These are phyloP conservation scores for Struthio camelus DNA, from an alignment of 2,113 vertebrate species.

Conservation along the genomic window DNA sequence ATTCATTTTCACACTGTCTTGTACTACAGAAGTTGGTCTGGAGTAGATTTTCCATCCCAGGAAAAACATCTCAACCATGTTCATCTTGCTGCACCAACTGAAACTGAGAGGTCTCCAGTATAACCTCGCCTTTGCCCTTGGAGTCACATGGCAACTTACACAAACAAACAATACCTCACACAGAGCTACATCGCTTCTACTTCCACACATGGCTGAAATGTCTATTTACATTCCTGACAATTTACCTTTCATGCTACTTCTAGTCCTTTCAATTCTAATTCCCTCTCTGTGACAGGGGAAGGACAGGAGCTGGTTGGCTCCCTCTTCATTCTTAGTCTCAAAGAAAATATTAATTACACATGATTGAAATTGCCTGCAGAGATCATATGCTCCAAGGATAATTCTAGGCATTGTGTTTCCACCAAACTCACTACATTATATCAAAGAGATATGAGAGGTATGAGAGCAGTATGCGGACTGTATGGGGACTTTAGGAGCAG, in stretches of 20 bases:
- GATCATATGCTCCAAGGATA: neutral
- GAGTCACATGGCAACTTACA: neutral
- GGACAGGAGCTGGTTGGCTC: neutral
- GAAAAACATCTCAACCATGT: neutral
- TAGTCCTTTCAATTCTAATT: neutral
- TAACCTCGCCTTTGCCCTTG: neutral
- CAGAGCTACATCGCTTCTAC: neutral
- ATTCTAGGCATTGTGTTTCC: neutral
- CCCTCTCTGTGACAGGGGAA: neutral
- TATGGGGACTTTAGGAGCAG: neutral
- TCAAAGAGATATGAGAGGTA: neutral
- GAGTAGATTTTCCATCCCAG: neutral
- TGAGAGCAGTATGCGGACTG: neutral
- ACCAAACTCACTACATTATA: neutral
- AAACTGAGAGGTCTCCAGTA: neutral
- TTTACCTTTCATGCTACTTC: neutral
- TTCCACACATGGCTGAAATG: neutral
- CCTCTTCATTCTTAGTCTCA: neutral
- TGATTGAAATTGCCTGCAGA: neutral
- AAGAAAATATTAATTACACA: neutral
- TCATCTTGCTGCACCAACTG: neutral
- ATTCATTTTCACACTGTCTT: neutral
- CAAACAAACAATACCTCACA: accelerated
- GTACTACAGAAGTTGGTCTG: neutral
- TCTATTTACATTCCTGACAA: neutral